Conservation (phyloP, 2,888 invertebrate species). For the Tipula vernalis region DNA sequence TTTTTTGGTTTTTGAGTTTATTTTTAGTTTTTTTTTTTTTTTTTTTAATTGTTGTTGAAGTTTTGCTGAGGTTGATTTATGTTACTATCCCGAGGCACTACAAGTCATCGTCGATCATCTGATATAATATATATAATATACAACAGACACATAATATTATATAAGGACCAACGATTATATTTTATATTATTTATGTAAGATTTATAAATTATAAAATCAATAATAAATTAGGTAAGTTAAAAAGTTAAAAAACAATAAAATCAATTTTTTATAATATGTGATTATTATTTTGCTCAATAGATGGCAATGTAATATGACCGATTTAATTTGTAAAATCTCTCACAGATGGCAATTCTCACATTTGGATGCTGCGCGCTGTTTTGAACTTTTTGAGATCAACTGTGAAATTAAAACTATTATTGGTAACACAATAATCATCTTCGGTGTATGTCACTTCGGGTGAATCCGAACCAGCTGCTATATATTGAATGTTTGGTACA, state of each 20-base stretch:
- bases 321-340: background rate
- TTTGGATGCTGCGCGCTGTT: background rate
- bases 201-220: background rate
- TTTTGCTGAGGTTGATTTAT: conserved; percentile 7
- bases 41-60: conserved; percentile 10
- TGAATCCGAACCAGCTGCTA: background rate
- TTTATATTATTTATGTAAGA: background rate
- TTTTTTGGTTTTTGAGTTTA: background rate
- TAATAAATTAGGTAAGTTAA: background rate
- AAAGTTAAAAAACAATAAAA: background rate
- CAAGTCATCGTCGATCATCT: conserved; percentile 38
- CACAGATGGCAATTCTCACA: background rate
- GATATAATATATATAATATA: background rate
- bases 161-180: background rate
- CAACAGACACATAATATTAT: background rate
- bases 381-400: background rate
- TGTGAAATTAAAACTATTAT: background rate
- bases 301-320: background rate
- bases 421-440: background rate
- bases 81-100: conserved; percentile 26
- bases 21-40: background rate
- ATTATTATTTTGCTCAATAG: background rate
- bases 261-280: background rate
- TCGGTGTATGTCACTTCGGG: background rate
- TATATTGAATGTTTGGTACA: background rate